A percentile compares a stretch with the other conserved stretches of the same genome.
phyloP scores from a whole-genome alignment of 2,888 invertebrate species.

The Ormyrus rosae region DNA sequence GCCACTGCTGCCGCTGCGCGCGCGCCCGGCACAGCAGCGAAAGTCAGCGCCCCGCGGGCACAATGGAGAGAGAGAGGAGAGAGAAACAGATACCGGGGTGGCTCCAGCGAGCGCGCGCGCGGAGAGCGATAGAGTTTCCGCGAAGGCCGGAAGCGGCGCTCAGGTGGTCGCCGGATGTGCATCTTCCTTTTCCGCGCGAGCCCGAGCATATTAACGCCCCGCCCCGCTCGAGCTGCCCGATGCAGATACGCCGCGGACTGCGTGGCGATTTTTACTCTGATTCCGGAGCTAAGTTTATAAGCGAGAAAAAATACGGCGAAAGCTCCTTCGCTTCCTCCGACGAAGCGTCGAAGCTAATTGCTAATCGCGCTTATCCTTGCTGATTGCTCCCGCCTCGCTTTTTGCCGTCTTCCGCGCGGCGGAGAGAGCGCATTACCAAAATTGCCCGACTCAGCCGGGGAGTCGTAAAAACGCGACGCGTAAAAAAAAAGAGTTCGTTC shows the following conservation, averaged over 20 bases:
- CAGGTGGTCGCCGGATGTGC: constrained; percentile 73
- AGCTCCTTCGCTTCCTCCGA: too few species aligned
- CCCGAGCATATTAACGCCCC: constrained; percentile 67
- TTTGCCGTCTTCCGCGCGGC: too few species aligned
- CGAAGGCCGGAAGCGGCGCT: constrained; percentile 71
- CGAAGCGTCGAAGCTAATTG: too few species aligned
- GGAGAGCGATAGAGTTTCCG: constrained; percentile 63
- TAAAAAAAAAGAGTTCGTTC: constrained; percentile 29
- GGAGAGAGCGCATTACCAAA: too few species aligned
- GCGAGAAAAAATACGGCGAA: too few species aligned
- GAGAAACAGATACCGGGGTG: constrained; percentile 36
- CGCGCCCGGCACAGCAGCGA: background rate
- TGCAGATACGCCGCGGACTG: background rate
- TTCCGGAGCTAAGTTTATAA: too few species aligned
- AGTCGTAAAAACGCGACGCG: constrained; percentile 30
- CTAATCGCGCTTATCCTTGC: too few species aligned
- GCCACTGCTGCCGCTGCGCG: too few species aligned
- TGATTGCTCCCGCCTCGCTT: too few species aligned
- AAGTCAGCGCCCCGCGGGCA: constrained; percentile 26
- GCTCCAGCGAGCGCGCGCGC: background rate
- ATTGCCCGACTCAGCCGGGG: background rate
- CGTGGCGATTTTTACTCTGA: background rate
- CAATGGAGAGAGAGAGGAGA: background rate
- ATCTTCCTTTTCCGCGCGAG: constrained; percentile 72
- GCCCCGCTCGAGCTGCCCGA: background rate